These are phyloP conservation scores for Spinus olivaceus DNA, from an alignment of 2,797 vertebrate genomes.

Conservation along the genomic window DNA sequence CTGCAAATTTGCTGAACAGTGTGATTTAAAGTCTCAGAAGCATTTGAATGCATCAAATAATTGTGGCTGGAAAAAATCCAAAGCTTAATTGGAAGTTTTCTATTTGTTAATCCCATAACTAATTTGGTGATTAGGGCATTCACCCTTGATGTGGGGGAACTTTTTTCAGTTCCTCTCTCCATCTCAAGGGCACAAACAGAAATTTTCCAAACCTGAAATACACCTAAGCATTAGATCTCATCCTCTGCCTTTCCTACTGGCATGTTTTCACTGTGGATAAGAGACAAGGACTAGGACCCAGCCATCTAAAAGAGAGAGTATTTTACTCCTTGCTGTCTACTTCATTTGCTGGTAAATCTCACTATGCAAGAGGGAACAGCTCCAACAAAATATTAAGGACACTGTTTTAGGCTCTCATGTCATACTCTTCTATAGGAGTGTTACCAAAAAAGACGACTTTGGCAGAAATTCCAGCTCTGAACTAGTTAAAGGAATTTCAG, in stretches of 20 bases:
- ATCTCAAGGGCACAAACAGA: background rate
- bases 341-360: background rate
- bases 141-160: background rate
- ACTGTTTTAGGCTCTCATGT: background rate
- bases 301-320: background rate
- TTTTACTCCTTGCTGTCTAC: background rate
- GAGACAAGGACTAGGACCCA: background rate
- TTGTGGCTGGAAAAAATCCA: slow-evolving; percentile 42
- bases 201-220: background rate
- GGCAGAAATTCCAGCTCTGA: background rate
- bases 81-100: slow-evolving; percentile 50
- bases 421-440: background rate
- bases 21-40: slow-evolving; percentile 41
- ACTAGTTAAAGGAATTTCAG: background rate
- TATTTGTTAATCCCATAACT: slow-evolving; percentile 55
- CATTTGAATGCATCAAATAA: slow-evolving; percentile 18
- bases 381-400: background rate
- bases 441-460: background rate
- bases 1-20: slow-evolving; percentile 50
- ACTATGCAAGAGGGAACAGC: background rate
- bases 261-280: background rate
- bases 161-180: background rate
- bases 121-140: slow-evolving; percentile 42
- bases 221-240: background rate
- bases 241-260: fast-evolving